These are phyloP conservation scores for Drosophila leontia DNA, from an alignment of 1,140 invertebrate species.

Conservation along the genomic window DNA sequence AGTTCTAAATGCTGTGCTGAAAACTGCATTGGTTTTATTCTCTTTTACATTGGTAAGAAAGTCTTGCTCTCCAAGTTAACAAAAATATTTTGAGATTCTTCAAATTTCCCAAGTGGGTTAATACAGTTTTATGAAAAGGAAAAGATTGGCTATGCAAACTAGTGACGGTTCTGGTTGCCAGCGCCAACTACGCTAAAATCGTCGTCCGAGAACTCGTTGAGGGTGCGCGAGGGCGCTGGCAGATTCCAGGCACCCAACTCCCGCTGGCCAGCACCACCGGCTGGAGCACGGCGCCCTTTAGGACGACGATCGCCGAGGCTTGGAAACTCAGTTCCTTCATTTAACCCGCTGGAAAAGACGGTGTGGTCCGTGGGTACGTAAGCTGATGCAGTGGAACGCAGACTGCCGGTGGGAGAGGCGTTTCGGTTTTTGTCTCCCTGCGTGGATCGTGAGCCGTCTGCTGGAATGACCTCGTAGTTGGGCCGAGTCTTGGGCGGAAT, in stretches of 20 bases:
- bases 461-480: slow-evolving; percentile 18
- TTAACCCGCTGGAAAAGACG: slow-evolving; percentile 8
- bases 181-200: slow-evolving; percentile 7
- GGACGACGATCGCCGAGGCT: slow-evolving; percentile 11
- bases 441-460: slow-evolving; percentile 1
- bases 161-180: neutral
- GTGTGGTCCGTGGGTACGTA: slow-evolving; percentile 30
- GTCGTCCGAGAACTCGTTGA: slow-evolving; percentile 11
- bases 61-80: no score
- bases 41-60: no score
- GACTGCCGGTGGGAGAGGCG: slow-evolving; percentile 3
- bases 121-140: neutral
- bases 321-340: slow-evolving; percentile 23
- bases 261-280: neutral
- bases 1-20: no score
- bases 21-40: no score
- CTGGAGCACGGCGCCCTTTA: neutral
- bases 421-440: neutral
- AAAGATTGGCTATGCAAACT: neutral
- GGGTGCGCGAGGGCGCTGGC: neutral
- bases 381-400: neutral
- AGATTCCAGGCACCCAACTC: slow-evolving; percentile 9
- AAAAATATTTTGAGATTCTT: neutral
- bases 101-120: neutral
- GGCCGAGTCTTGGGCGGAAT: slow-evolving; percentile 37